Base-by-base conservation (phyloP, 1,140 invertebrate species). In the Pemphigus obesinymphae region DNA sequence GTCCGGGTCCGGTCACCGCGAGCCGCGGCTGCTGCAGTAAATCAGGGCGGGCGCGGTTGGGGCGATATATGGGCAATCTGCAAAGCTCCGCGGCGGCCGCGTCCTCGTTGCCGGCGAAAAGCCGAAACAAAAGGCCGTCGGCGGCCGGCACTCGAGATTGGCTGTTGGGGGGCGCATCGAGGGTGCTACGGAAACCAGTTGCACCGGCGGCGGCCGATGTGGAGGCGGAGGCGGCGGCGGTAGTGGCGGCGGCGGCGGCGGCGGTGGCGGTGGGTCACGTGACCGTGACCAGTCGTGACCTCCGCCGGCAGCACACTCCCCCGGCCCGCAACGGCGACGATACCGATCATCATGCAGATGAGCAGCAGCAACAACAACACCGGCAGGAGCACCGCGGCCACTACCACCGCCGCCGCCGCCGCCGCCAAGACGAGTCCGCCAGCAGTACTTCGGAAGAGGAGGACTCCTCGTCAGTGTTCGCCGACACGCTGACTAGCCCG, bases 401-500 rank as follows among this genome's bases (percentile, higher is more conserved):
- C 37, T 4, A 17, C 37, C 15, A n/a, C 53, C 20, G 34, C 37
- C 26, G 8, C 55, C 48, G 6, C 53, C 17, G 15, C 55, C 2
- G 7, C 34, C 5, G 17, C 4, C 66, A 8, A 17, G 75, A 82
- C 45, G 78, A 78, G 43, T 68, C 83, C 15, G n/a, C 17, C 43
- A 10, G 29, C 37, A 82, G 82, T 81, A 48, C 70, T 26, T 78
- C 82, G 34, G 80, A 73, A 31, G 83, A 84, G 17, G 70, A 50
- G 43, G 70, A 73, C 43, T 73, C 70, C 17, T 73, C n/a, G n/a
- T n/a, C 76, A 31, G 83, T 84, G 80, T 84, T 84, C 40, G 82
- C 81, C 58, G 83, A 84, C 76, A 83, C 83, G 31, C 66, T 83
- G 73, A 68, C 83, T 31, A 84, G 82, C 11, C 83, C 83, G 68